Evolutionary conservation across 2,888 invertebrate species (phyloP).

Genomic region (Athalia cordata): DNA sequence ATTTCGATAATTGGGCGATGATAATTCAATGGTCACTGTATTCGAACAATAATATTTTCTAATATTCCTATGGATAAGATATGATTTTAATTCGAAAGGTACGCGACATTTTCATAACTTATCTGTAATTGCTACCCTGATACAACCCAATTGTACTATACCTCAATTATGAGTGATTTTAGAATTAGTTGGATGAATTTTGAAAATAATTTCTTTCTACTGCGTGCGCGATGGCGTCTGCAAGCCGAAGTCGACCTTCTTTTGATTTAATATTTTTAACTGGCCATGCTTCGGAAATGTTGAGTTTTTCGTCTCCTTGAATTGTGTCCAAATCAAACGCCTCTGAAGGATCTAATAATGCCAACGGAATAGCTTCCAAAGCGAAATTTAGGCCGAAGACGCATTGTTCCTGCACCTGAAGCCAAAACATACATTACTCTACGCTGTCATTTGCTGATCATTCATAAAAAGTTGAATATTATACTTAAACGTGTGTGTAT

Average conservation of each 20-base stretch:
- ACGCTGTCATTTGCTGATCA: neutral
- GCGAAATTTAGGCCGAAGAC: conserved; percentile 78
- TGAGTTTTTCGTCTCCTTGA: conserved; percentile 75
- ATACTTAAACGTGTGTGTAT: no score
- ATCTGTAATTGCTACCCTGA: neutral
- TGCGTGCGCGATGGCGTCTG: conserved; percentile 80
- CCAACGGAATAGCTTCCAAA: conserved; percentile 78
- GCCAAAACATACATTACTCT: conserved; percentile 1
- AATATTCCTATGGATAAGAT: no score
- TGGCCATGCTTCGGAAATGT: conserved; percentile 81
- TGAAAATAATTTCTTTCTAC: conserved; percentile 79
- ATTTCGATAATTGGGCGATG: no score
- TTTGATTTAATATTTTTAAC: conserved; percentile 78
- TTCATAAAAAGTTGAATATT: no score
- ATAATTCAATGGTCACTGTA: no score
- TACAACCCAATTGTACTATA: conserved; percentile 1
- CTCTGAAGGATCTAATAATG: conserved; percentile 77
- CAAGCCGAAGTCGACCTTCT: conserved; percentile 78
- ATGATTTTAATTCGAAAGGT: no score
- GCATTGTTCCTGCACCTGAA: conserved; percentile 75
- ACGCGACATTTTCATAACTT: no score
- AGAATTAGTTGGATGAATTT: conserved; percentile 32
- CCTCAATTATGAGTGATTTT: neutral
- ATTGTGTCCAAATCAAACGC: conserved; percentile 77
- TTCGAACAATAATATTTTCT: no score